Base-by-base conservation (phyloP, 1,140 invertebrate genomes). In the Hyles vespertilio region DNA sequence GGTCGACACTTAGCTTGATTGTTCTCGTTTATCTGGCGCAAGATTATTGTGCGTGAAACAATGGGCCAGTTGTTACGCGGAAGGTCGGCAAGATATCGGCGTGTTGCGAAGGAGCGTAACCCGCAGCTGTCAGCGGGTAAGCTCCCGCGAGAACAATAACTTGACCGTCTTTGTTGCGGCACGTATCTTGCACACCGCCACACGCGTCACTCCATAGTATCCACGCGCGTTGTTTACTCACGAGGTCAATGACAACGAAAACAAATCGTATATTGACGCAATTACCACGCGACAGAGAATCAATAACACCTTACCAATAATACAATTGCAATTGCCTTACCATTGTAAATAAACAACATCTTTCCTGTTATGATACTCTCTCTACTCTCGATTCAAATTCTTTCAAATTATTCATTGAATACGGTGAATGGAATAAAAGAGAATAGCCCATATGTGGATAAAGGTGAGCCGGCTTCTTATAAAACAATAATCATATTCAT, bases 121-220 rank as follows among this genome's bases (percentile, higher is more conserved):
- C 36, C 8, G 36, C 36, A 40, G 36, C 36, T 40, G 36, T 40
- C 36, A 40, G 36, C 36, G 0, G 0, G 36, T 40, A 5, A 2
- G 59, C 58, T 65, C 61, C 61, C 61, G 64, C 61, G 72, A 81
- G 74, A 77, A 86, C 77, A 84, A 86, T 84, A 73, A 71, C 63
- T 68, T 44, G 58, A 67, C 50, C 43, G 70, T 68, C 65, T 73
- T 81, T 79, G 74, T 77, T 72, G 54, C 51, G 66, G 55, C 75
- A 79, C 73, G 81, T 70, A 75, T 49, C 68, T 69, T 72, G 69
- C 52, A 71, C 69, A 76, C 71, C 65, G 67, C 22, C 72, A 79
- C 70, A 71, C 77, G 71, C 69, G 69, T 74, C 65, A 76, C 53
- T 56, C 59, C 71, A 65, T 67, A 61, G 51, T 59, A 54, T 49